Conservation (phyloP, 2,113 vertebrate species). For the Ondatra zibethicus region DNA sequence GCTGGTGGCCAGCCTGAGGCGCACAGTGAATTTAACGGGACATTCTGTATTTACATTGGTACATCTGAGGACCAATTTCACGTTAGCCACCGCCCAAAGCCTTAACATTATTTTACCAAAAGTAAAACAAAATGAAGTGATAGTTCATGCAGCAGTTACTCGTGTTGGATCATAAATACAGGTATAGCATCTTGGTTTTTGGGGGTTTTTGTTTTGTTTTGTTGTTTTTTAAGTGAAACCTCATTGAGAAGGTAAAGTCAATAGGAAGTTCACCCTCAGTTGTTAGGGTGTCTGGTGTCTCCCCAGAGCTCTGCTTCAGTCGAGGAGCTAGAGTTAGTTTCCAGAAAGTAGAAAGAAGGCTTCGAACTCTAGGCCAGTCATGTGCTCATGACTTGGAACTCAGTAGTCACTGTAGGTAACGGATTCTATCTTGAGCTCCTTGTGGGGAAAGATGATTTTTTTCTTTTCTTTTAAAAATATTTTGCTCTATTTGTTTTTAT, state of each 20-base stretch:
- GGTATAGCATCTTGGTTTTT: not conserved
- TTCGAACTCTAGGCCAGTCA: not conserved
- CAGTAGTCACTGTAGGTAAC: not conserved
- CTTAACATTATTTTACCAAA: not conserved
- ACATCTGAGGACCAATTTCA: constrained; percentile 1
- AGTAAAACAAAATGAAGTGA: constrained; percentile 9
- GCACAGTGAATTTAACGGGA: not conserved
- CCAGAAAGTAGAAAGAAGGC: not conserved
- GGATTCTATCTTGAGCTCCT: not conserved
- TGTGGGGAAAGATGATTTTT: not conserved
- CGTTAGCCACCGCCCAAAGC: not conserved
- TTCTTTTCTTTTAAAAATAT: not conserved
- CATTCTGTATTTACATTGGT: not conserved
- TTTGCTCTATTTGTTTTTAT: not conserved
- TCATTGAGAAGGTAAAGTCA: not conserved
- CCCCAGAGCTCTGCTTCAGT: not conserved
- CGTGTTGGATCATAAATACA: not conserved
- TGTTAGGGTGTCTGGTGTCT: too few species aligned
- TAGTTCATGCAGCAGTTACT: not conserved
- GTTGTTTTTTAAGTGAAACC: not conserved
- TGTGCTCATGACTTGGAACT: not conserved
- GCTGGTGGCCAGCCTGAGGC: not conserved
- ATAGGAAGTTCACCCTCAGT: not conserved
- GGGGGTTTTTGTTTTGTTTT: not conserved
- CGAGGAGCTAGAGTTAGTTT: not conserved